Conservation (phyloP, 2,797 vertebrate genomes). For the Alca torda region DNA sequence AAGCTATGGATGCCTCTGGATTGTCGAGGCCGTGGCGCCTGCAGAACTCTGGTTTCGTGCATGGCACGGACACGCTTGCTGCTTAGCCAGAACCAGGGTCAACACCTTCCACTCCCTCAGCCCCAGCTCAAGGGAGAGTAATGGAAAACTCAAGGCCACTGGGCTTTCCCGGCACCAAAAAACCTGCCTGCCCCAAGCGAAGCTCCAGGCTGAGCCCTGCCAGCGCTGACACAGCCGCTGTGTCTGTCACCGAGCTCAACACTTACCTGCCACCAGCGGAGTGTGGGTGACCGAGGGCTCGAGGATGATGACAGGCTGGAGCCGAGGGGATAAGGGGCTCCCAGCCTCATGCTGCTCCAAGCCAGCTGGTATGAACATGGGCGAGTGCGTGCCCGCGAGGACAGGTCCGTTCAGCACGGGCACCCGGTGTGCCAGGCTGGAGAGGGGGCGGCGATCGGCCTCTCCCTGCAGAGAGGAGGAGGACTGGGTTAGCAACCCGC, state of each 20-base stretch:
- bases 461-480: slow-evolving; percentile 76
- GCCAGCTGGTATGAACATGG: slow-evolving; percentile 83
- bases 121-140: neutral
- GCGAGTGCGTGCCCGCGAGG: slow-evolving; percentile 72
- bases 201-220: neutral
- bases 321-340: slow-evolving; percentile 77
- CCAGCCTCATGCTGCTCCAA: slow-evolving; percentile 84
- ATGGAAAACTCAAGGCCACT: neutral
- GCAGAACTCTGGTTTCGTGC: neutral
- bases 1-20: neutral
- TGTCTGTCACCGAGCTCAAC: neutral
- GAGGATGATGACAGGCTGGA: slow-evolving; percentile 91
- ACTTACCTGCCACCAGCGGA: slow-evolving; percentile 86
- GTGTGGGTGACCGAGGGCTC: slow-evolving; percentile 87
- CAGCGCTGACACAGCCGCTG: neutral
- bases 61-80: neutral
- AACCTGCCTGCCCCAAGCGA: neutral
- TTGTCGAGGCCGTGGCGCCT: neutral
- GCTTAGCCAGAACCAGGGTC: neutral
- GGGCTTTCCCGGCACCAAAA: neutral
- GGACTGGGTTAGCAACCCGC: neutral
- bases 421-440: slow-evolving; percentile 73
- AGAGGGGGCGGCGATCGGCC: slow-evolving; percentile 72
- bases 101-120: neutral
- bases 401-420: slow-evolving; percentile 69